A percentile compares a stretch with the other conserved stretches of the same genome.
Evolutionary conservation across 2,113 vertebrate species (phyloP).

Genomic region (Albula goreensis): DNA sequence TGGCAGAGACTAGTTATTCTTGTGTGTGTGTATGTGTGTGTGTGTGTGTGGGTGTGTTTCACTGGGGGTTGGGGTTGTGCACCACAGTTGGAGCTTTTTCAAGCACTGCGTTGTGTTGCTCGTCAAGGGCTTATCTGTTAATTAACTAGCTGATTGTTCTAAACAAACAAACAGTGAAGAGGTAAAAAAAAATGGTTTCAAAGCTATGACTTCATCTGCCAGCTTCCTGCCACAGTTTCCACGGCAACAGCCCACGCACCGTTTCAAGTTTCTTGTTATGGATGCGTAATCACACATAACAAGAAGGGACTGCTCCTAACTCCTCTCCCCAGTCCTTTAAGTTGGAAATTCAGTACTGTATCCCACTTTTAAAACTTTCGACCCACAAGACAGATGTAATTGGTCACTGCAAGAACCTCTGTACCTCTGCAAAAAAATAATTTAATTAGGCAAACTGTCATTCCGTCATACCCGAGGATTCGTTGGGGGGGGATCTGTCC

Average conservation of each 20-base stretch:
- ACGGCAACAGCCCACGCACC: slow-evolving; percentile 21
- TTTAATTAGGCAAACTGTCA: background rate
- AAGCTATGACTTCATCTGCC: slow-evolving; percentile 10
- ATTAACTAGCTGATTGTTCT: slow-evolving; percentile 21
- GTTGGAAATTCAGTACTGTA: too few relatives aligned
- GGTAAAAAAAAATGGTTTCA: slow-evolving; percentile 8
- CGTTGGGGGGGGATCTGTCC: too few relatives aligned
- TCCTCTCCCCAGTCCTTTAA: background rate
- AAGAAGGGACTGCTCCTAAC: background rate
- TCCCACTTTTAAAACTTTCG: too few relatives aligned
- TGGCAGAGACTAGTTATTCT: background rate
- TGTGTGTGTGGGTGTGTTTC: background rate
- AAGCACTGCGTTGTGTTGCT: background rate
- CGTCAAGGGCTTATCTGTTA: slow-evolving; percentile 11
- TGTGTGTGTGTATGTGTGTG: background rate
- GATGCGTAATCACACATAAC: background rate
- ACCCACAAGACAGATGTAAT: too few relatives aligned
- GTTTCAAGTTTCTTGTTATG: background rate
- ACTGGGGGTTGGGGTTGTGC: background rate
- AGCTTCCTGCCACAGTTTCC: slow-evolving; percentile 8
- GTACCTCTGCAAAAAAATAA: background rate
- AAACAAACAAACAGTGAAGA: slow-evolving; percentile 15
- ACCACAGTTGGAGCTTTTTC: slow-evolving; percentile 7
- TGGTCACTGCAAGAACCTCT: background rate
- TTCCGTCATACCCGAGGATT: too few relatives aligned